Conservation (phyloP, 2,797 vertebrate genomes). For the Sebastes goodei region DNA sequence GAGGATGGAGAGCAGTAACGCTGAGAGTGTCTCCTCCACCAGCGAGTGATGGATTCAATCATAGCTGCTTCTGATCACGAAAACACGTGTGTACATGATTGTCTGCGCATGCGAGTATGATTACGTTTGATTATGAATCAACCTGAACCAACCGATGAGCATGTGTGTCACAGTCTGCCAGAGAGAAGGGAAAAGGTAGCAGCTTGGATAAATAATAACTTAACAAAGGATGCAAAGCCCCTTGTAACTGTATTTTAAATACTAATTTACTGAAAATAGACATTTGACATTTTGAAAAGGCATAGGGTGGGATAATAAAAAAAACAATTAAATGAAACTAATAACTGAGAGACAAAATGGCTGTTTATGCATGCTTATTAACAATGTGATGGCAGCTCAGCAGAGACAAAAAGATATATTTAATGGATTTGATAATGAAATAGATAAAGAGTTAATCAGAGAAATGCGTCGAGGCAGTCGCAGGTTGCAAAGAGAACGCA, state of each 20-base stretch:
- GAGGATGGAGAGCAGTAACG: slow-evolving; percentile 2
- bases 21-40: slow-evolving; percentile 8
- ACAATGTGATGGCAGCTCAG: background rate
- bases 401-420: background rate
- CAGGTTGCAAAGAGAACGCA: slow-evolving; percentile 1
- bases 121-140: slow-evolving; percentile 39
- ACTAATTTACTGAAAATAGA: background rate
- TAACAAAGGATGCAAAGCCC: background rate
- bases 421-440: slow-evolving; percentile 27
- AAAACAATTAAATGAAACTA: background rate
- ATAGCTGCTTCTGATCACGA: slow-evolving; percentile 19
- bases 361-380: background rate
- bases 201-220: background rate
- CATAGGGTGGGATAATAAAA: background rate
- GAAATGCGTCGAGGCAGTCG: background rate
- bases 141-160: background rate
- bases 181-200: background rate
- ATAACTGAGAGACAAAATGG: background rate
- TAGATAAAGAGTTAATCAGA: background rate
- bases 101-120: background rate
- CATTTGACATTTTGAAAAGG: background rate
- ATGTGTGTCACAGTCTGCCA: slow-evolving; percentile 19
- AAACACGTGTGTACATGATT: slow-evolving; percentile 28
- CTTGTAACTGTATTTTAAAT: background rate
- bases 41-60: slow-evolving; percentile 24